Evolutionary conservation across 1,140 invertebrate species (phyloP).

Genomic region (Drosophila eugracilis): DNA sequence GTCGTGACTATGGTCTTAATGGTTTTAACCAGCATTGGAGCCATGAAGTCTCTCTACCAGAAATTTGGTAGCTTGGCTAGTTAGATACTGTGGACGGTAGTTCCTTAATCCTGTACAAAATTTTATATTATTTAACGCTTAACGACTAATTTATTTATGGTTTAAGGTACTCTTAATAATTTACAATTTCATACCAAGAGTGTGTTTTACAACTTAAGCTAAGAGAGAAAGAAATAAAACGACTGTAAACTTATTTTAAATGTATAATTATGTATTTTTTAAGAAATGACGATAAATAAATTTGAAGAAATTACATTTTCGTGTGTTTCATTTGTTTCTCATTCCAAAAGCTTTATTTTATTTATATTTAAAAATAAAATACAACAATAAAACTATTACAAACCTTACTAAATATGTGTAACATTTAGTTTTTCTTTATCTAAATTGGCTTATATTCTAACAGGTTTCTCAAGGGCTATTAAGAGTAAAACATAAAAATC

Average conservation of each 20-base stretch:
- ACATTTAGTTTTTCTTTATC: too few species aligned
- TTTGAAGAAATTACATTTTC: too few species aligned
- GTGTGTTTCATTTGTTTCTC: too few species aligned
- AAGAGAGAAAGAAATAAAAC: not conserved
- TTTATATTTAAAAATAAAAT: too few species aligned
- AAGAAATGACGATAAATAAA: too few species aligned
- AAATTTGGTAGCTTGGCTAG: conserved; percentile 43
- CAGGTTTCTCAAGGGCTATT: too few species aligned
- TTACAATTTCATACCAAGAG: not conserved
- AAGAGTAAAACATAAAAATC: not conserved
- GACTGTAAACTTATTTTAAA: not conserved
- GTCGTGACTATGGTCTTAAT: conserved; percentile 59
- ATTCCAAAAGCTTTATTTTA: too few species aligned
- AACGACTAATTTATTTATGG: not conserved
- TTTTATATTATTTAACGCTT: not conserved
- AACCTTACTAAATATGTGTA: too few species aligned
- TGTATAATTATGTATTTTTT: too few species aligned
- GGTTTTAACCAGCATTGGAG: conserved; percentile 69
- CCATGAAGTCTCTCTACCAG: conserved; percentile 62
- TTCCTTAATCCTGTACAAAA: not conserved
- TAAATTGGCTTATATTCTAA: too few species aligned
- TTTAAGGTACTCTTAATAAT: not conserved
- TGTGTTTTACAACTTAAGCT: not conserved
- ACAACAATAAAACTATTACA: too few species aligned
- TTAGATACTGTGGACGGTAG: not conserved